phyloP scores from a whole-genome alignment of 1,140 invertebrate genomes.

The Lutraria rhynchaena region DNA sequence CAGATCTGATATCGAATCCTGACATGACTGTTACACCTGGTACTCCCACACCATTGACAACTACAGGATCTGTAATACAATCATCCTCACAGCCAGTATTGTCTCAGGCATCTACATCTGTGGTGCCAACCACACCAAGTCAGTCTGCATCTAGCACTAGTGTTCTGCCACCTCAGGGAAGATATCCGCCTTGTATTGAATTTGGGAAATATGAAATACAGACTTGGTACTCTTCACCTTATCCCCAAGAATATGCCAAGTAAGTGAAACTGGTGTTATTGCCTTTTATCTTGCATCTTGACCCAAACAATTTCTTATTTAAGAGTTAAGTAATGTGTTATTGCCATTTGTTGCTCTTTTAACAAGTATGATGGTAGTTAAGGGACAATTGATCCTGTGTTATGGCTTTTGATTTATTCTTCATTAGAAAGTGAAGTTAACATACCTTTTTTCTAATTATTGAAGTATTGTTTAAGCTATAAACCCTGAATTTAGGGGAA shows the following conservation, averaged over 20 bases:
- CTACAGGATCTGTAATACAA: conserved; percentile 7
- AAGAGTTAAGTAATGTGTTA: too few species aligned
- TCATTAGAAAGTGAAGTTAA: too few species aligned
- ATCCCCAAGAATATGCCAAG: conserved; percentile 98
- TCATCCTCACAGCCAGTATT: conserved; percentile 19
- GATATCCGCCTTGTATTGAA: conserved; percentile 87
- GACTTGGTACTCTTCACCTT: conserved; percentile 99
- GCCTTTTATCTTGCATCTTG: too few species aligned
- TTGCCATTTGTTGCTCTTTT: too few species aligned
- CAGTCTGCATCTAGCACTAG: conserved; percentile 12
- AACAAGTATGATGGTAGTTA: too few species aligned
- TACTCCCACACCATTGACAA: background rate
- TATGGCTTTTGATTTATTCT: too few species aligned
- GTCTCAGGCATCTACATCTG: conserved; percentile 10
- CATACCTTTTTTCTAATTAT: too few species aligned
- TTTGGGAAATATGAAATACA: conserved; percentile 98
- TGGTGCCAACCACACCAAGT: conserved; percentile 10
- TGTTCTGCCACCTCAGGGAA: conserved; percentile 66
- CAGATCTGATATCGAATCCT: conserved; percentile 1
- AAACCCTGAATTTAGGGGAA: too few species aligned
- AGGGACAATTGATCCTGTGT: too few species aligned
- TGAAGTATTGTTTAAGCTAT: too few species aligned
- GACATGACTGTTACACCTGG: background rate
- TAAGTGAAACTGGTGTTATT: too few species aligned
- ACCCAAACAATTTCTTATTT: too few species aligned